phyloP scores from a whole-genome alignment of 2,113 vertebrate species.

The Dipodomys merriami region DNA sequence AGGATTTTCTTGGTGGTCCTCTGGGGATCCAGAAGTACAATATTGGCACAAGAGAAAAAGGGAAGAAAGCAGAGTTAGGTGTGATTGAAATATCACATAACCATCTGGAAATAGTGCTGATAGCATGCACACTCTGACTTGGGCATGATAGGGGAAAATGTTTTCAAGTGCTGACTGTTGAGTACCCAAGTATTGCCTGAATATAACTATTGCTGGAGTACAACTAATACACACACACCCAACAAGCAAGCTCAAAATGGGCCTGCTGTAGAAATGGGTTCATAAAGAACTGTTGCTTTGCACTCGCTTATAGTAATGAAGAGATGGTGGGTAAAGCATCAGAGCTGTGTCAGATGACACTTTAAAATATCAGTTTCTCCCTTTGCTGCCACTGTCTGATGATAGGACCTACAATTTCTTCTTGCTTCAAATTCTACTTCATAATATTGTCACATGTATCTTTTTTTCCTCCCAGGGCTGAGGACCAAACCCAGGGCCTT shows the following conservation, averaged over 20 bases:
- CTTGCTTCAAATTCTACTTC: neutral
- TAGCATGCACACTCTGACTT: neutral
- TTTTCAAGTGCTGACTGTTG: neutral
- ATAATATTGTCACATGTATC: neutral
- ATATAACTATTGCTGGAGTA: neutral
- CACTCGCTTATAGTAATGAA: neutral
- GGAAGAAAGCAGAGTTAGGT: neutral
- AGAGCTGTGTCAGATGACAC: neutral
- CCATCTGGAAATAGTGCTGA: too few species aligned
- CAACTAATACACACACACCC: neutral
- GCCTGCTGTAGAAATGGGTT: neutral
- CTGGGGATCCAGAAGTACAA: neutral
- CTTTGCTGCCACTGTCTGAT: neutral
- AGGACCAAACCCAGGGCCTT: too few species aligned
- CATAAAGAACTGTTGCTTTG: neutral
- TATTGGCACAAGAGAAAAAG: neutral
- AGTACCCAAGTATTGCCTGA: neutral
- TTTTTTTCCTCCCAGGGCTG: too few species aligned
- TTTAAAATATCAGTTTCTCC: neutral
- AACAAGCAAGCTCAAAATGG: neutral
- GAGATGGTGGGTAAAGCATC: neutral
- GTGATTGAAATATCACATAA: neutral
- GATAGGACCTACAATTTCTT: neutral
- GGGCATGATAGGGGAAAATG: neutral
- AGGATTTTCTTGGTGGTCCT: neutral